These are phyloP conservation scores for Tetranychus piercei DNA, from an alignment of 2,888 invertebrate genomes.

Conservation along the genomic window DNA sequence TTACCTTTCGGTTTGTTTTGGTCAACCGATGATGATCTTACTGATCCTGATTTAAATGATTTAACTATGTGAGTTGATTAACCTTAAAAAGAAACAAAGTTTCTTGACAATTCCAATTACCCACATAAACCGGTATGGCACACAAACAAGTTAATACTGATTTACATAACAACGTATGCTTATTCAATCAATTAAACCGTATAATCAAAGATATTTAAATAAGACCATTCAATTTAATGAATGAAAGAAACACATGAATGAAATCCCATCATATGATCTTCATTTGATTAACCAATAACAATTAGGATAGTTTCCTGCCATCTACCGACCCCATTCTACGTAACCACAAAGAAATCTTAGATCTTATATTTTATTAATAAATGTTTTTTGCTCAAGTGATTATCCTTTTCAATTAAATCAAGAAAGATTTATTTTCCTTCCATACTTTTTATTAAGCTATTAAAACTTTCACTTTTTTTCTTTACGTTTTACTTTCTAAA, in stretches of 20 bases:
- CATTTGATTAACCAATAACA: neutral
- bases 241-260: too few relatives aligned
- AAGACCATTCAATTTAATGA: too few relatives aligned
- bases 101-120: neutral
- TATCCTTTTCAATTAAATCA: too few relatives aligned
- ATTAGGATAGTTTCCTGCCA: neutral
- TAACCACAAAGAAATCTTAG: neutral
- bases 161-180: too few relatives aligned
- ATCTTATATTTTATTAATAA: too few relatives aligned
- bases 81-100: neutral
- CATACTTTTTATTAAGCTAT: too few relatives aligned
- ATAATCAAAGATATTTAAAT: too few relatives aligned
- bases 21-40: slow-evolving; percentile 12
- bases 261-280: too few relatives aligned
- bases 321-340: neutral
- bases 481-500: neutral
- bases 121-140: neutral
- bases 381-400: too few relatives aligned
- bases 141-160: too few relatives aligned
- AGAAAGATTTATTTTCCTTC: too few relatives aligned
- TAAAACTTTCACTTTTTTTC: neutral
- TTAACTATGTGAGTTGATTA: neutral
- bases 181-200: too few relatives aligned
- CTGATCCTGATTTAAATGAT: neutral
- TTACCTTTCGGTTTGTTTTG: slow-evolving; percentile 19